Conservation (phyloP, 2,797 vertebrate genomes). For the Rhabdophis nuchalis region DNA sequence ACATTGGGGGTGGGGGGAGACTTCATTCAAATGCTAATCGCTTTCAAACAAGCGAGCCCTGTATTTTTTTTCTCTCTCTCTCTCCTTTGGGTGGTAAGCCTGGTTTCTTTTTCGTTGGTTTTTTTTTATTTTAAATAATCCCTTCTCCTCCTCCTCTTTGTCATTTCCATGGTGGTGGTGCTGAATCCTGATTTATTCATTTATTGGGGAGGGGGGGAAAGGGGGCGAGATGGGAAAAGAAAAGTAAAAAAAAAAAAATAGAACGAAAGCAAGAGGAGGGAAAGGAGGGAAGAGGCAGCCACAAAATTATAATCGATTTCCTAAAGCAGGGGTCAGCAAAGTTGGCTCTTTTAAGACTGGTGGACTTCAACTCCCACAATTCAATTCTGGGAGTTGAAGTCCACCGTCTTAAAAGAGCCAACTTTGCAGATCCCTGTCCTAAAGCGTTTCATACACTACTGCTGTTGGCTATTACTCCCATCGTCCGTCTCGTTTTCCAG, state of each 20-base stretch:
- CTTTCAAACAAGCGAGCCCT: slow-evolving; percentile 58
- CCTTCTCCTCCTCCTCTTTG: slow-evolving; percentile 51
- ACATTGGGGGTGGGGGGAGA: slow-evolving; percentile 5
- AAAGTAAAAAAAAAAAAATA: background rate
- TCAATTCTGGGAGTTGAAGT: too few relatives aligned
- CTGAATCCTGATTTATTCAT: slow-evolving; percentile 40
- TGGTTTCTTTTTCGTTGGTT: background rate
- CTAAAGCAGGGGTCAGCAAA: too few relatives aligned
- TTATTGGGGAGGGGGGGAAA: background rate
- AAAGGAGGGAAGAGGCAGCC: background rate
- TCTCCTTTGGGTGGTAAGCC: slow-evolving; percentile 48
- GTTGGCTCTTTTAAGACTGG: too few relatives aligned
- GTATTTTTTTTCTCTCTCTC: slow-evolving; percentile 50
- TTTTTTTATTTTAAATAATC: slow-evolving; percentile 18
- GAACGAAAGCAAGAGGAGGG: background rate
- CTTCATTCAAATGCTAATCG: slow-evolving; percentile 66
- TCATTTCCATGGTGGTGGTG: slow-evolving; percentile 25
- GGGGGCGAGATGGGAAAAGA: background rate
- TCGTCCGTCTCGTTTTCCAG: background rate
- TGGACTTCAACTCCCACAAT: too few relatives aligned
- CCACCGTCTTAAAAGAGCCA: too few relatives aligned
- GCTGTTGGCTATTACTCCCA: background rate
- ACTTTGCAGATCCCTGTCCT: too few relatives aligned
- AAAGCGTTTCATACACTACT: background rate
- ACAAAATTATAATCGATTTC: background rate